These are phyloP conservation scores for Druceiella hillmani DNA, from an alignment of 2,888 invertebrate genomes.

Conservation along the genomic window DNA sequence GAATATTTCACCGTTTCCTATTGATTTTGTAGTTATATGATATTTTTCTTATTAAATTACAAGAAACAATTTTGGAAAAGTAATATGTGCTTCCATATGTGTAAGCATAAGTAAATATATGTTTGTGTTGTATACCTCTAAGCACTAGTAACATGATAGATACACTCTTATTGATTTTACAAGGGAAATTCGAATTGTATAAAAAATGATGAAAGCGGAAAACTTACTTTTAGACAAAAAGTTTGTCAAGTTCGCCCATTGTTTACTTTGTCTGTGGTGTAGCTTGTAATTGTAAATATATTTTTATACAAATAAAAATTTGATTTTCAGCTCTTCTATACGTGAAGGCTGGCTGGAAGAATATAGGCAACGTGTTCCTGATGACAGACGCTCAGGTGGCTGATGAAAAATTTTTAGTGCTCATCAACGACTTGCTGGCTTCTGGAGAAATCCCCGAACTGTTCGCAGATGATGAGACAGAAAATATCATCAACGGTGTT, in stretches of 20 bases:
- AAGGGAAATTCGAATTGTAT: background rate
- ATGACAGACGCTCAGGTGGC: conserved; percentile 94
- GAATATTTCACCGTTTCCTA: too few relatives aligned
- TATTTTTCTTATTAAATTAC: too few relatives aligned
- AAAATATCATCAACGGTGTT: conserved; percentile 75
- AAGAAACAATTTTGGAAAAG: too few relatives aligned
- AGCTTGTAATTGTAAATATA: conserved; percentile 3
- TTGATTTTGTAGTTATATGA: too few relatives aligned
- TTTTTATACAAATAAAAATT: conserved; percentile 1
- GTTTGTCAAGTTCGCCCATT: too few relatives aligned
- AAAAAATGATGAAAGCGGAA: too few relatives aligned
- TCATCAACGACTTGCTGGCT: conserved; percentile 89
- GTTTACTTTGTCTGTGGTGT: background rate
- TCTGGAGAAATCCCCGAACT: conserved; percentile 92
- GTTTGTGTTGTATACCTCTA: too few relatives aligned
- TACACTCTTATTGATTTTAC: background rate
- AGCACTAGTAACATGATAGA: background rate
- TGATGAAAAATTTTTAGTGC: conserved; percentile 84
- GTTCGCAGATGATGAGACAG: conserved; percentile 85
- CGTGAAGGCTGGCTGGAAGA: conserved; percentile 81
- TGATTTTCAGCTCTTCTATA: conserved; percentile 62
- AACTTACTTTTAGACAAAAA: too few relatives aligned
- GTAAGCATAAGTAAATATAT: too few relatives aligned
- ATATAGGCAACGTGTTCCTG: conserved; percentile 77
- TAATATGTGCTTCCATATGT: too few relatives aligned